Percentiles rank a stretch among this genome's conserved stretches.
Conservation (phyloP, 23 tunicate species). For the Phallusia fumigata region DNA sequence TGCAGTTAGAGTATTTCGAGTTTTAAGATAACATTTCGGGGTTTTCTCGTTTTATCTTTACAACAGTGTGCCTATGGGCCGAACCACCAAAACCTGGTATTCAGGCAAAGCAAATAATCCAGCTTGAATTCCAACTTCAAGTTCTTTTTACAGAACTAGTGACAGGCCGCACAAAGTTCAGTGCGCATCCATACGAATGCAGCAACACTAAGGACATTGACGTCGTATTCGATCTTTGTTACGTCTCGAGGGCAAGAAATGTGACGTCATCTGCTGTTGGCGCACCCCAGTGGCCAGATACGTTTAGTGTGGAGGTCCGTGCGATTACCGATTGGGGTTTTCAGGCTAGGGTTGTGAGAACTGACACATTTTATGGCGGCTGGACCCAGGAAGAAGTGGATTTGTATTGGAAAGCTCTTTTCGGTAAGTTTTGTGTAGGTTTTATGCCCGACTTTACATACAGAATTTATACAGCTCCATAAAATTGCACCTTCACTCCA, state of each 20-base stretch:
- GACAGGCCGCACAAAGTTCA: neutral
- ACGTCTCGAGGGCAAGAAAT: neutral
- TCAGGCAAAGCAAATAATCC: too few relatives aligned
- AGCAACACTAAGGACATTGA: neutral
- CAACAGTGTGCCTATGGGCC: too few relatives aligned
- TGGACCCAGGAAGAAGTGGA: neutral
- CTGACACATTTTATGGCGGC: neutral
- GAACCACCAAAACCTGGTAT: too few relatives aligned
- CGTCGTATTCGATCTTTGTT: neutral
- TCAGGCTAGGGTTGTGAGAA: neutral
- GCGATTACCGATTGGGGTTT: neutral
- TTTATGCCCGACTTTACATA: too few relatives aligned
- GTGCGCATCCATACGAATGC: neutral
- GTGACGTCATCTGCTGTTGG: neutral
- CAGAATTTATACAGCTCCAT: too few relatives aligned
- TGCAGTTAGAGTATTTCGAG: too few relatives aligned
- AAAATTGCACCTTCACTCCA: too few relatives aligned
- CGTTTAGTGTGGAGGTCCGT: neutral
- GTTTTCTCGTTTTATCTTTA: too few relatives aligned
- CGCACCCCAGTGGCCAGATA: neutral
- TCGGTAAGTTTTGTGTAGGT: neutral
- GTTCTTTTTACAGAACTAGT: neutral
- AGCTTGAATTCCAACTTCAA: too few relatives aligned
- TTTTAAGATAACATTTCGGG: too few relatives aligned
- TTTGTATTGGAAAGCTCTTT: neutral